phyloP scores from a whole-genome alignment of 2,113 vertebrate genomes.

The Rhineura floridana region DNA sequence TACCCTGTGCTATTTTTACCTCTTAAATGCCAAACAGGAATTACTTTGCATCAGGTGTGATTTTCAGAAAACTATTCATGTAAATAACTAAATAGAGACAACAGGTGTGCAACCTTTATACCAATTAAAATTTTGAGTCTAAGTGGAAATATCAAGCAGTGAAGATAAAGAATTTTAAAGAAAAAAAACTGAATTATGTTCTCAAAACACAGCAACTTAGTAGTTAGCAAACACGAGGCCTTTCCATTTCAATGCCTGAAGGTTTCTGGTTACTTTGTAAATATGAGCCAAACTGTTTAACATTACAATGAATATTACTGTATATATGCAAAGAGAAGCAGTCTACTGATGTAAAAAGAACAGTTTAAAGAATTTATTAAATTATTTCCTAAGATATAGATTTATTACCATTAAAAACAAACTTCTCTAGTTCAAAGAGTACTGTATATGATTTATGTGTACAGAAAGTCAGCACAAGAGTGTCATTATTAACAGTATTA shows the following conservation, averaged over 20 bases:
- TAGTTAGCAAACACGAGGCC: neutral
- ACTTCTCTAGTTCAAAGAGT: constrained; percentile 64
- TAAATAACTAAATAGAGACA: neutral
- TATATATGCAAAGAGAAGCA: constrained; percentile 58
- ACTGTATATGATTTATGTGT: constrained; percentile 72
- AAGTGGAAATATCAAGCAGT: constrained; percentile 4
- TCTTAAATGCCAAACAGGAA: neutral
- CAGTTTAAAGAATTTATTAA: constrained; percentile 72
- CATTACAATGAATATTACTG: constrained; percentile 52
- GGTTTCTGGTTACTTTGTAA: constrained; percentile 49
- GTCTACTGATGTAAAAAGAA: constrained; percentile 71
- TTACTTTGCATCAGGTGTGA: neutral
- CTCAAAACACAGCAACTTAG: neutral
- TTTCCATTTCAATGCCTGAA: constrained; percentile 52
- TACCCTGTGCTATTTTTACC: neutral
- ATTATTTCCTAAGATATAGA: constrained; percentile 68
- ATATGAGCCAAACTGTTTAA: constrained; percentile 39
- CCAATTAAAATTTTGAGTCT: neutral
- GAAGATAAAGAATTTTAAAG: neutral
- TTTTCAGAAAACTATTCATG: constrained; percentile 18
- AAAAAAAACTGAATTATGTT: constrained; percentile 22
- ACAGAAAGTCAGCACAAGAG: constrained; percentile 70
- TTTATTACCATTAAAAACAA: constrained; percentile 63
- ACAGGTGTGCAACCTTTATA: constrained; percentile 9
- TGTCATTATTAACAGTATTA: constrained; percentile 76